A percentile compares a stretch with the other conserved stretches of the same genome.
phyloP scores from a whole-genome alignment of 2,888 invertebrate species.

The Vanessa cardui region DNA sequence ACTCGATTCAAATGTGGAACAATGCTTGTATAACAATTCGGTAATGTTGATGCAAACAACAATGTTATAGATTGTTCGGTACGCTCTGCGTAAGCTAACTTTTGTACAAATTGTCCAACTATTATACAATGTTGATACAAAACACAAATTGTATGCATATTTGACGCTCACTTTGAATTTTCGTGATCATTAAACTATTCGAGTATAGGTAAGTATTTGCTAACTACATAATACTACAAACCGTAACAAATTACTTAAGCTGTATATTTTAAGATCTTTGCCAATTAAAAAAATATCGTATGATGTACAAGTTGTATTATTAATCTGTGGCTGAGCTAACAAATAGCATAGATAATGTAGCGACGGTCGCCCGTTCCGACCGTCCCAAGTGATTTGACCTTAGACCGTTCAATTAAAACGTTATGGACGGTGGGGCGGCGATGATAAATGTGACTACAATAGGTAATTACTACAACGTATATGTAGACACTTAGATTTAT shows the following conservation, averaged over 20 bases:
- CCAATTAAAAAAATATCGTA: not conserved
- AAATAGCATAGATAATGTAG: slow-evolving; percentile 39
- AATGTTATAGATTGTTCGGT: slow-evolving; percentile 65
- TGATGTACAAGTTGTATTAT: slow-evolving; percentile 14
- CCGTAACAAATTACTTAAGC: not conserved
- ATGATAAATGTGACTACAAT: slow-evolving; percentile 49
- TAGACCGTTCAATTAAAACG: slow-evolving; percentile 78
- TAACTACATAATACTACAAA: not conserved
- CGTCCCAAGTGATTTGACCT: slow-evolving; percentile 80
- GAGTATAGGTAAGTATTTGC: slow-evolving; percentile 16
- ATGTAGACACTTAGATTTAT: slow-evolving; percentile 29
- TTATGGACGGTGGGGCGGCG: slow-evolving; percentile 56
- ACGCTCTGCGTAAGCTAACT: slow-evolving; percentile 62
- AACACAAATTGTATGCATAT: slow-evolving; percentile 37
- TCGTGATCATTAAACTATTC: slow-evolving; percentile 22
- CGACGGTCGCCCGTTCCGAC: slow-evolving; percentile 32
- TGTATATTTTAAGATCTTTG: not conserved
- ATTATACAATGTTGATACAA: slow-evolving; percentile 43
- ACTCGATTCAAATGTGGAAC: slow-evolving; percentile 73
- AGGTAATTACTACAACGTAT: slow-evolving; percentile 30
- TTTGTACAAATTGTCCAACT: slow-evolving; percentile 55
- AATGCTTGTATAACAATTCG: slow-evolving; percentile 80
- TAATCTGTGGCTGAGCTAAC: slow-evolving; percentile 30
- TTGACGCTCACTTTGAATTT: slow-evolving; percentile 33
- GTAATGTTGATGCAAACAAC: slow-evolving; percentile 67